Conservation (phyloP, 2,797 vertebrate species). For the Ctenopoma kingsleyae region DNA sequence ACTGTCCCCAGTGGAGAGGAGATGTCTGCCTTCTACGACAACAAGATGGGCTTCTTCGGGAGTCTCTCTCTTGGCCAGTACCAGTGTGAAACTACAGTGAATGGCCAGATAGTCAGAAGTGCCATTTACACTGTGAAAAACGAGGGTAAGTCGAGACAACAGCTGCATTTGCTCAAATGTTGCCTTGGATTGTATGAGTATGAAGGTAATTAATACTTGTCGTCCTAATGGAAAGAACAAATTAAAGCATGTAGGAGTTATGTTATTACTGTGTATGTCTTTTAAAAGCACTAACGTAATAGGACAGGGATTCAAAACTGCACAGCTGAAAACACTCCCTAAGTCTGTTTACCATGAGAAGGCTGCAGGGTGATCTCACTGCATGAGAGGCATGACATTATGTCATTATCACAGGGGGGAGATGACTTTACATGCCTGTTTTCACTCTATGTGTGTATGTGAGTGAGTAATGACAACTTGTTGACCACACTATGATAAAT, state of each 20-base stretch:
- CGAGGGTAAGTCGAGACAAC: constrained; percentile 75
- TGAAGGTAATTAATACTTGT: neutral
- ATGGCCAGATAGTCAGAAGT: constrained; percentile 79
- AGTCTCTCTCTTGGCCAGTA: constrained; percentile 86
- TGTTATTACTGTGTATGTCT: neutral
- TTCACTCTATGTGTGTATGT: constrained; percentile 38
- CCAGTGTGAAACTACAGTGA: constrained; percentile 86
- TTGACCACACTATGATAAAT: constrained; percentile 37
- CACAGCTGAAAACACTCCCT: constrained; percentile 57
- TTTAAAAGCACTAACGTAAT: constrained; percentile 7
- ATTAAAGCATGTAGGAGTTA: neutral
- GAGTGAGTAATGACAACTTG: constrained; percentile 30
- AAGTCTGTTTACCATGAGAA: constrained; percentile 32
- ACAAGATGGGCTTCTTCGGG: constrained; percentile 89
- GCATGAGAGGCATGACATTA: constrained; percentile 55
- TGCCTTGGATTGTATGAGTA: neutral
- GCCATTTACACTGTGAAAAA: constrained; percentile 86
- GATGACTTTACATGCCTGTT: constrained; percentile 63
- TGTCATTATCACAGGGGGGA: constrained; percentile 55
- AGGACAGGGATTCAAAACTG: neutral
- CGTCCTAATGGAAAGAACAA: neutral
- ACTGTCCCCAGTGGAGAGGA: constrained; percentile 75
- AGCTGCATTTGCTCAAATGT: neutral
- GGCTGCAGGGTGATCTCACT: constrained; percentile 62
- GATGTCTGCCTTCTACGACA: constrained; percentile 84